Base-by-base conservation (phyloP, 2,797 vertebrate genomes). In the Halcyon badia region DNA sequence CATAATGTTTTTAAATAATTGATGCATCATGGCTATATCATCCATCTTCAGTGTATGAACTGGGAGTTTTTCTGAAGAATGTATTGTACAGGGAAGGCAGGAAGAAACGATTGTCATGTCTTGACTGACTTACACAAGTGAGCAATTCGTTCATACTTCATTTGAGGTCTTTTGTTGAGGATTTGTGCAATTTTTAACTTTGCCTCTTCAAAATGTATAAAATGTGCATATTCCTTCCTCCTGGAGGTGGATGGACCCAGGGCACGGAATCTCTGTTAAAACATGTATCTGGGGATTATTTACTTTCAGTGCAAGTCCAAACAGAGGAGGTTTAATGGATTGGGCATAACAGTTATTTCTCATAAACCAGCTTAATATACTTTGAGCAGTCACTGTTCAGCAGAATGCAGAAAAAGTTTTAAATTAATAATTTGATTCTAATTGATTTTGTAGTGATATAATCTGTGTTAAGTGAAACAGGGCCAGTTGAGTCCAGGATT, bases 241-340 rank as follows among this genome's bases (percentile, higher is more conserved):
- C 28, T 72, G 61, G 13, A 66, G 48, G 21, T 80, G 41, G 22
- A 89, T 60, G 70, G 72, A 83, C 62, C 25, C 14, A 33, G 54
- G 65, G 33, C 5, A 3, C n/a, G 61, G 17, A 66, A 41, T 87
- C 12, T 76, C n/a, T 88, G 52, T 87, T 93, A 62, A 81, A 61
- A 79, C 46, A 87, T 75, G 71, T 70, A 93, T 96, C 92, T 97
- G 96, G 86, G 89, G 88, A 94, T 97, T 97, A 89, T 83, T 92
- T 96, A 49, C 62, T 81, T 93, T 72, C 69, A 65, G 57, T 83
- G 46, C 69, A 91, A 92, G 92, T 77, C 52, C 56, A 90, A 78
- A 65, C 70, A 88, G 76, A 89, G 70, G 24, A 87, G 86, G 61
- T 90, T 95, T 96, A 97, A 94, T 94, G 78, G 89, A 79, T 66